These are phyloP conservation scores for Coryphaenoides rupestris DNA, from an alignment of 2,113 vertebrate genomes.

Conservation along the genomic window DNA sequence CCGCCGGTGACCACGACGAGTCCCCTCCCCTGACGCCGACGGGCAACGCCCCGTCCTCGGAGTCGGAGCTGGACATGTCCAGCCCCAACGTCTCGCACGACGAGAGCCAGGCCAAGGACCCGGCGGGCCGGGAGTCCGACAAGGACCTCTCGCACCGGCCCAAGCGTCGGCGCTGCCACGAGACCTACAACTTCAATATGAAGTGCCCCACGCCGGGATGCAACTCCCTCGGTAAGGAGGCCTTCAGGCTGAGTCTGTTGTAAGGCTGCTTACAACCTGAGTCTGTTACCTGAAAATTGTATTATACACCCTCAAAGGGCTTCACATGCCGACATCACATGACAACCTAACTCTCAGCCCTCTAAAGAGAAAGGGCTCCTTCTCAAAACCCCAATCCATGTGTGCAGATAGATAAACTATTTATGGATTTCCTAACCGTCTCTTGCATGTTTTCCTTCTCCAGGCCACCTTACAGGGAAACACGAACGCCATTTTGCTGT, in stretches of 20 bases:
- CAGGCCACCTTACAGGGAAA: constrained; percentile 96
- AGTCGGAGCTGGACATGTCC: constrained; percentile 97
- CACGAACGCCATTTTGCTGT: constrained; percentile 98
- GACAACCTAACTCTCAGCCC: too few relatives aligned
- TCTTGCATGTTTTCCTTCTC: not conserved
- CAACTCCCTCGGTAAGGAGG: constrained; percentile 87
- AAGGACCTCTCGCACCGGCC: constrained; percentile 95
- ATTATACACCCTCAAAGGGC: too few relatives aligned
- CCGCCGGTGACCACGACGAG: constrained; percentile 87
- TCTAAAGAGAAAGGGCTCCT: too few relatives aligned
- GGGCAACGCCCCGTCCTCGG: constrained; percentile 96
- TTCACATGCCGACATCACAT: too few relatives aligned
- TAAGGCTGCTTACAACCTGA: not conserved
- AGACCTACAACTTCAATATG: constrained; percentile 99
- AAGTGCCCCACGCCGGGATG: constrained; percentile 97
- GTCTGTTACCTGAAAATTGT: too few relatives aligned
- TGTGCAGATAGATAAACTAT: not conserved
- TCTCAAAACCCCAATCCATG: not conserved
- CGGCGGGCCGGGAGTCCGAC: constrained; percentile 89
- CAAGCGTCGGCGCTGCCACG: constrained; percentile 95
- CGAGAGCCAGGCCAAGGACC: constrained; percentile 91
- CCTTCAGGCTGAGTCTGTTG: too few relatives aligned
- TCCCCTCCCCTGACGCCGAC: constrained; percentile 96
- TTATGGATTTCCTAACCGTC: not conserved
- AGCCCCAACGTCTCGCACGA: constrained; percentile 96